phyloP scores from a whole-genome alignment of 2,888 invertebrate species.

The Ectemnius continuus region DNA sequence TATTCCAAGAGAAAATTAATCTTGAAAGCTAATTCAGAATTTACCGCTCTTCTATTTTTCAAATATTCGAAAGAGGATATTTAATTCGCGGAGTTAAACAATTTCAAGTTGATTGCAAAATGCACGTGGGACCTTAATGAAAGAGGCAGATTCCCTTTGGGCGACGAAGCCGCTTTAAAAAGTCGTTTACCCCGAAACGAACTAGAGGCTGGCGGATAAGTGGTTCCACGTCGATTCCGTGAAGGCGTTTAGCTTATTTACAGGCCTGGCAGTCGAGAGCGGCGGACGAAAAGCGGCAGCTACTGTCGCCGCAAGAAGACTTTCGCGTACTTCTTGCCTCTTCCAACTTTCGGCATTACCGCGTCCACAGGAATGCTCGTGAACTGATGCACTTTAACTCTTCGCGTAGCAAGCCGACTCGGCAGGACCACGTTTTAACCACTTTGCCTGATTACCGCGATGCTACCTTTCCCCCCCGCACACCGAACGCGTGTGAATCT shows the following conservation, averaged over 20 bases:
- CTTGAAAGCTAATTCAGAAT: too few species aligned
- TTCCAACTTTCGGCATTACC: conserved; percentile 48
- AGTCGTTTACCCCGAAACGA: conserved; percentile 4
- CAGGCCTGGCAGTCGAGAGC: conserved; percentile 33
- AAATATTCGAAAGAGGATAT: too few species aligned
- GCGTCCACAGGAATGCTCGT: conserved; percentile 45
- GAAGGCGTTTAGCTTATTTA: conserved; percentile 6
- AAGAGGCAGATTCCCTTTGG: background rate
- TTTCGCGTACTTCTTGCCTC: conserved; percentile 37
- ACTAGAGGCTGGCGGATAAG: background rate
- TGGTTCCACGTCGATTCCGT: background rate
- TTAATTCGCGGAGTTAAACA: too few species aligned
- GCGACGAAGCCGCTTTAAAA: background rate
- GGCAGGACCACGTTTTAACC: conserved; percentile 38
- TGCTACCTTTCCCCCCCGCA: too few species aligned
- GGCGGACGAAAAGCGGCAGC: conserved; percentile 18
- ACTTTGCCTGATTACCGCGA: background rate
- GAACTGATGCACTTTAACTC: conserved; percentile 49
- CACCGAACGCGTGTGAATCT: too few species aligned
- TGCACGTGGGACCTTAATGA: conserved; percentile 13
- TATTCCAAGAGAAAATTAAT: too few species aligned
- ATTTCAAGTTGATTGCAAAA: background rate
- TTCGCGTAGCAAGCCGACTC: conserved; percentile 22
- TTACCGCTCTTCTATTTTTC: too few species aligned
- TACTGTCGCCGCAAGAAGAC: conserved; percentile 19